These are phyloP conservation scores for Capitulum mitella DNA, from an alignment of 2,888 invertebrate species.

Conservation along the genomic window DNA sequence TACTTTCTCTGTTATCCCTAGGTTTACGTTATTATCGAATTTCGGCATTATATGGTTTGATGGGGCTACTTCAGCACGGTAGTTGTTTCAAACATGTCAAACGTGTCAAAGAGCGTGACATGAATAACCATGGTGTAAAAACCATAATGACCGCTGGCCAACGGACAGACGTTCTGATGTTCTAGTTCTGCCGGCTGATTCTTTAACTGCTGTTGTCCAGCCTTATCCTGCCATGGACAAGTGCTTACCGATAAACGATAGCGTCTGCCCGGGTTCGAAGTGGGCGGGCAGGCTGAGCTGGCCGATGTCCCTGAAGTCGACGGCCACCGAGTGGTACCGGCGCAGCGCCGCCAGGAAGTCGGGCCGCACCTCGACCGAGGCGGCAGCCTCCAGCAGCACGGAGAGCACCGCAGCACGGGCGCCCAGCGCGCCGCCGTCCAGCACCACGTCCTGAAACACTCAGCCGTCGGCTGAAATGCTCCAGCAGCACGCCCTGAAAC, in stretches of 20 bases:
- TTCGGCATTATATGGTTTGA: too few relatives aligned
- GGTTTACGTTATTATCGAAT: too few relatives aligned
- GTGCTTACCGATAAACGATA: not conserved
- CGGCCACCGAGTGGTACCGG: slow-evolving; percentile 7
- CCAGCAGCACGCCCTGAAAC: not conserved
- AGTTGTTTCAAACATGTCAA: too few relatives aligned
- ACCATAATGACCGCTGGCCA: too few relatives aligned
- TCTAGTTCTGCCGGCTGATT: too few relatives aligned
- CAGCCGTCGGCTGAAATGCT: too few relatives aligned
- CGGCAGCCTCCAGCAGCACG: not conserved
- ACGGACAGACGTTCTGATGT: too few relatives aligned
- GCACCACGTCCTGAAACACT: not conserved
- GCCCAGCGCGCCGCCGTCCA: not conserved
- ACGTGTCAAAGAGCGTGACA: too few relatives aligned
- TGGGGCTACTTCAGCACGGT: too few relatives aligned
- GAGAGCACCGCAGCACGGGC: not conserved
- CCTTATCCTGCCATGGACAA: not conserved
- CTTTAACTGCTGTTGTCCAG: too few relatives aligned
- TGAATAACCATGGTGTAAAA: too few relatives aligned
- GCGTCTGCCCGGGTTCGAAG: not conserved
- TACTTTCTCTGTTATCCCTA: too few relatives aligned
- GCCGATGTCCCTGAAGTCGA: slow-evolving; percentile 25
- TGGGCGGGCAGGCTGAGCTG: not conserved
- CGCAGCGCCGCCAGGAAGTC: not conserved
- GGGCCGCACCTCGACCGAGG: not conserved